phyloP scores from a whole-genome alignment of 2,797 vertebrate genomes.

The Xiphorhynchus erythropygius region DNA sequence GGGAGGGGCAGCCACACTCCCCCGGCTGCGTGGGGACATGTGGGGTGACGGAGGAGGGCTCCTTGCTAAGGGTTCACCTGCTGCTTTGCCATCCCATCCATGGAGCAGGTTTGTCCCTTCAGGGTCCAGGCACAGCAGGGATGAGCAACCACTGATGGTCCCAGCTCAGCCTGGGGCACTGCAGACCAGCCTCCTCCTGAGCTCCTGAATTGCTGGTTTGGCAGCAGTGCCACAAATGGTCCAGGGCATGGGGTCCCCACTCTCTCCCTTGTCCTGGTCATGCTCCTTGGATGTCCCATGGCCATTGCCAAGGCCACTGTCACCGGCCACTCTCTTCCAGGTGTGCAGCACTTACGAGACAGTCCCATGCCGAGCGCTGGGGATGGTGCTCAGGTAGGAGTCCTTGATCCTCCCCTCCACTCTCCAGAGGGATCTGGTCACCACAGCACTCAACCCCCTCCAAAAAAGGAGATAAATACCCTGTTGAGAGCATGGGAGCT shows the following conservation, averaged over 20 bases:
- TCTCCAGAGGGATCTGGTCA: not conserved
- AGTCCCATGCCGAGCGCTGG: conserved; percentile 78
- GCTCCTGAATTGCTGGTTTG: not conserved
- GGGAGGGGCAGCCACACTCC: not conserved
- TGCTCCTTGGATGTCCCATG: not conserved
- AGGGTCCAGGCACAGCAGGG: not conserved
- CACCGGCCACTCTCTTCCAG: conserved; percentile 61
- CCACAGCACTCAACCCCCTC: not conserved
- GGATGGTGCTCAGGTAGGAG: conserved; percentile 81
- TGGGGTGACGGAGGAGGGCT: not conserved
- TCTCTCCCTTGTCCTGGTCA: not conserved
- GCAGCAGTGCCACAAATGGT: not conserved
- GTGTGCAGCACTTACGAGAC: conserved; percentile 78
- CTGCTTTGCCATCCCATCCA: not conserved
- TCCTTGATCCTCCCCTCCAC: not conserved
- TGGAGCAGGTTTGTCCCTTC: not conserved
- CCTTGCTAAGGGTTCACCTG: not conserved
- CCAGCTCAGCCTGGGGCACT: not conserved
- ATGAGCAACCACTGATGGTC: not conserved
- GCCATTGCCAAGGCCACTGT: not conserved
- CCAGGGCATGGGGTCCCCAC: not conserved
- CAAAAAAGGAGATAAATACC: not conserved
- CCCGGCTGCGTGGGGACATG: fast-evolving
- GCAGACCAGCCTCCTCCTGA: not conserved
- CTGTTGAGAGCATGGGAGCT: fast-evolving